Evolutionary conservation across 1,140 invertebrate genomes (phyloP), one percentile per base, ranked within the genome.

Genomic region (Drosophila sucinea): DNA sequence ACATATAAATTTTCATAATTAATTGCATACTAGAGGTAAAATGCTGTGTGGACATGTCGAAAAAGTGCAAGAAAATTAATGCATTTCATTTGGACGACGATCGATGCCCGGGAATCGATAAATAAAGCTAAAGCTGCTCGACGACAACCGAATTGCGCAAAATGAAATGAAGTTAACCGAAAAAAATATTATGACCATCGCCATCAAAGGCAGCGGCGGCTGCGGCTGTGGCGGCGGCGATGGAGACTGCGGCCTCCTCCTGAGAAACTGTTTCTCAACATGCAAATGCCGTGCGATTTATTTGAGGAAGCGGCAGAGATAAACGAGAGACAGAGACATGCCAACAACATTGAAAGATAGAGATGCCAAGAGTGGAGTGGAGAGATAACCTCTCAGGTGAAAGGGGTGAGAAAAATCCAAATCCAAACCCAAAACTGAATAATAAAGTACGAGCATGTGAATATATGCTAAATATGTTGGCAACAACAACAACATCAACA

Each of bases 91-190:
- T 58, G 2, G 44, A 86, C 17, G 17, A 79, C 74, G 75, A 87
- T 70, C 79, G 82, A 89, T 89, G 79, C 86, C 78, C 81, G 64
- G 64, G 68, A 74, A 56, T 47, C 60, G 67, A 77, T 51, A 51
- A 51, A 51, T 51, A 51, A 51, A 51, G 23, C 44, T 51, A 69
- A 81, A 75, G 75, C 80, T 51, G 69, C 58, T 51, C 73, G 83
- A 87, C 83, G 84, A 89, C 83, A 87, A 87, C 84, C 80, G 84
- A 84, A 87, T 87, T 87, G 83, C 83, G 84, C 84, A 87, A 87
- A 51, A 51, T 51, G 44, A 51, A 51, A 51, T 51, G 44, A 51
- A 27, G 44, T 51, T 51, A 51, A 51, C 44, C 44, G 23, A 51
- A 47, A 47, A 44, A 87, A 87, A 87, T 87, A 89, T 87, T 87